Base-by-base conservation (phyloP, 2,888 invertebrate species). In the Syrphus vitripennis region DNA sequence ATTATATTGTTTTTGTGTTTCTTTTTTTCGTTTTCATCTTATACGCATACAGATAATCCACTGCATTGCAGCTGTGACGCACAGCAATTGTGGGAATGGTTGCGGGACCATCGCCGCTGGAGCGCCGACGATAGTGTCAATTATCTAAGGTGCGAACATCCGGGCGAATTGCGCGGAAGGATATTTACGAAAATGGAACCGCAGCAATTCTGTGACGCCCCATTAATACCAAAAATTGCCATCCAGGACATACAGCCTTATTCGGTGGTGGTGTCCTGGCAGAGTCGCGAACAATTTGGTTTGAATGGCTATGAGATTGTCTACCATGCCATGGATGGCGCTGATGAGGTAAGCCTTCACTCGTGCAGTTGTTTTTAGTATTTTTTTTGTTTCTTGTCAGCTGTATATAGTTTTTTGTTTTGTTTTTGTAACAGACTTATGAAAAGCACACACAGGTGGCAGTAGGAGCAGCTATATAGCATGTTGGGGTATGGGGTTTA, bases 21-120 rank as follows among this genome's bases (percentile, higher is more conserved):
- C 2, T 71, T 34, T 14, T 24, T 59, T 48, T 50, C 16, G 2
- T 16, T 5, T 26, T 53, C 50, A 29, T 75, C 34, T 48, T 31
- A 40, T 70, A 74, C 42, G 42, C 59, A 21, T 31, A 61, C 94
- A 97, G 97, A 97, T 91, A 98, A 98, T 93, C 98, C 98, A 55
- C 93, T 98, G 89, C 95, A 96, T 87, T 98, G 98, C 92, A 96
- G 95, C 90, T 98, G 98, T 92, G 97, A 97, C 91, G 95, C 97
- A 81, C 96, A 97, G 93, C 97, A 97, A 91, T 94, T 97, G 61
- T 97, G 98, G 97, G 96, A 96, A 93, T 98, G 98, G 98, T 94
- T 98, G 91, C 94, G 97, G 90, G 96, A 97, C 91, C 97, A 98
- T 93, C 95, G 95, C 90, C 97, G 97, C 93, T 92, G 93, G 92